Evolutionary conservation across 2,113 vertebrate species (phyloP).

Genomic region (Seriola aureovittata): DNA sequence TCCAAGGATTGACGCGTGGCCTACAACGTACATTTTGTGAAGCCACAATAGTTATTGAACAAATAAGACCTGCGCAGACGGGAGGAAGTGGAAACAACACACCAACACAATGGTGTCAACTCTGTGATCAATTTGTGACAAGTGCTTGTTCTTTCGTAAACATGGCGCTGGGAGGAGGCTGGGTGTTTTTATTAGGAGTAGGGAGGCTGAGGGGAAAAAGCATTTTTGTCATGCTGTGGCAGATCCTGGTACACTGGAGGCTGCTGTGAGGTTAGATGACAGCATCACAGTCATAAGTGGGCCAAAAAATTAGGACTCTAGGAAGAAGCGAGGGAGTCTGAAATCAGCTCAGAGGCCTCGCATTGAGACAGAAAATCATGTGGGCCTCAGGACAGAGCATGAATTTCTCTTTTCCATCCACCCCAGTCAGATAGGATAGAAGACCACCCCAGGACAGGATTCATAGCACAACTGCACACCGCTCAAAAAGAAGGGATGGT

Average conservation of each 20-base stretch:
- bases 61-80: slow-evolving; percentile 36
- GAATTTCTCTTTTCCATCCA: slow-evolving; percentile 24
- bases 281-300: slow-evolving; percentile 57
- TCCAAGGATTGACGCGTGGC: neutral
- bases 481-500: slow-evolving; percentile 16
- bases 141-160: slow-evolving; percentile 46
- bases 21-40: slow-evolving; percentile 19
- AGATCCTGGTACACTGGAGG: slow-evolving; percentile 43
- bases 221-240: slow-evolving; percentile 44
- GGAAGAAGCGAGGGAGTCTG: slow-evolving; percentile 52
- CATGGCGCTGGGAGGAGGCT: neutral
- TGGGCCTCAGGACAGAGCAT: slow-evolving; percentile 35
- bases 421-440: slow-evolving; percentile 19
- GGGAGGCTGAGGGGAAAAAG: slow-evolving; percentile 4
- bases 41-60: slow-evolving; percentile 10
- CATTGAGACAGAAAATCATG: slow-evolving; percentile 42
- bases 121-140: slow-evolving; percentile 51
- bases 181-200: slow-evolving; percentile 32
- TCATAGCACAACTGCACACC: slow-evolving; percentile 26
- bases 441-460: slow-evolving; percentile 46
- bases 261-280: slow-evolving; percentile 60
- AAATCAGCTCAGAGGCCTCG: slow-evolving; percentile 48
- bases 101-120: slow-evolving; percentile 45
- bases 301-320: slow-evolving; percentile 67
- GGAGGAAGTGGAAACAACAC: slow-evolving; percentile 40